Percentiles rank a stretch among this genome's conserved stretches.
Conservation (phyloP, 2,888 invertebrate species). For the Habrosyne pyritoides region DNA sequence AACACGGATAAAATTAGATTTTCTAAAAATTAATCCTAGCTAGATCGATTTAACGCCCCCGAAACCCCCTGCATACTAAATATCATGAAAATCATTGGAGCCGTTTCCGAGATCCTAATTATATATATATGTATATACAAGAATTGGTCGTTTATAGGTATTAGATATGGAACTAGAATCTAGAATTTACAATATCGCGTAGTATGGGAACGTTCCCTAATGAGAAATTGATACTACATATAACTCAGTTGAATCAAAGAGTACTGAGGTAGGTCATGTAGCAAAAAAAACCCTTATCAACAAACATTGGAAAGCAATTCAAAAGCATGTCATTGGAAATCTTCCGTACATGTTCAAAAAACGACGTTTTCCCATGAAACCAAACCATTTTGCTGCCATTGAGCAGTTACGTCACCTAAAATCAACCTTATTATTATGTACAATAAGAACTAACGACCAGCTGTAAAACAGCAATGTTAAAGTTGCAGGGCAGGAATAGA, state of each 20-base stretch:
- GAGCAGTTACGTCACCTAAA: not conserved
- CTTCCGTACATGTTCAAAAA: conserved; percentile 3
- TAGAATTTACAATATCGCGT: too few relatives aligned
- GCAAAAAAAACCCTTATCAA: not conserved
- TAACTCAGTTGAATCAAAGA: not conserved
- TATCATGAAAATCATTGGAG: too few relatives aligned
- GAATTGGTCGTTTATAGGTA: too few relatives aligned
- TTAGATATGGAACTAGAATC: too few relatives aligned
- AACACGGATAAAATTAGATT: too few relatives aligned
- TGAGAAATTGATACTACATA: too few relatives aligned
- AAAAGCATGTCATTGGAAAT: conserved; percentile 3
- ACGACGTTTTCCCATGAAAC: not conserved
- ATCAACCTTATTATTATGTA: not conserved
- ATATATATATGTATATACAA: too few relatives aligned
- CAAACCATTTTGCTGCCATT: not conserved
- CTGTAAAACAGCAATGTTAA: not conserved
- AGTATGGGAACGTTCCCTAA: too few relatives aligned
- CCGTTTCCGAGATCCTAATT: too few relatives aligned
- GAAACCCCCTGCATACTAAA: too few relatives aligned
- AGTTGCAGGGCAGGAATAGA: conserved; percentile 16
- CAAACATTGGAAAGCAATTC: not conserved
- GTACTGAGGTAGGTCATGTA: not conserved
- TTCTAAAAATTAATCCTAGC: too few relatives aligned
- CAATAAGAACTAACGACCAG: conserved; percentile 2
- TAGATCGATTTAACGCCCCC: too few relatives aligned